Percentiles rank a stretch among this genome's conserved stretches.
These are phyloP conservation scores for Istiophorus platypterus DNA, from an alignment of 2,113 vertebrate genomes.

Conservation along the genomic window DNA sequence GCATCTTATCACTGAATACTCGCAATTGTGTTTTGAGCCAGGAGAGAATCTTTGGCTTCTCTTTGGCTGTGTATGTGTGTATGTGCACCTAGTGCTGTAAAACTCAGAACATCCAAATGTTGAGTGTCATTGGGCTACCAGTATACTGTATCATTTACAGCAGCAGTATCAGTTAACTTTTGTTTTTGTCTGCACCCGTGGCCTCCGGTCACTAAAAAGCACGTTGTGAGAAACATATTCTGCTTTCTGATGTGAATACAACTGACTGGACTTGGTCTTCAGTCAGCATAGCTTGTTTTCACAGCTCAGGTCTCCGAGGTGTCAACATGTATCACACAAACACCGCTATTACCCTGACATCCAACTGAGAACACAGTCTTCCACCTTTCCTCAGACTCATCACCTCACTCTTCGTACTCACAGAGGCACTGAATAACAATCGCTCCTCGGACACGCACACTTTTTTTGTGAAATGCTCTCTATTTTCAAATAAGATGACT, in stretches of 20 bases:
- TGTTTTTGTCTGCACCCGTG: slow-evolving; percentile 13
- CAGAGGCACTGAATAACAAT: slow-evolving; percentile 32
- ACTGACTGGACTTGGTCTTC: slow-evolving; percentile 39
- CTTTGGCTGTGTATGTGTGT: background rate
- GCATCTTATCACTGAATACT: background rate
- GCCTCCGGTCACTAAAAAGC: slow-evolving; percentile 14
- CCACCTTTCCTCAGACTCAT: slow-evolving; percentile 35
- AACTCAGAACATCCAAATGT: background rate
- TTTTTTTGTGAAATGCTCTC: slow-evolving; percentile 10
- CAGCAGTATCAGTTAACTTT: slow-evolving; percentile 22
- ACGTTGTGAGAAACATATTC: slow-evolving; percentile 23
- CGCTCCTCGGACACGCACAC: background rate
- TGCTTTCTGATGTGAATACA: slow-evolving; percentile 43
- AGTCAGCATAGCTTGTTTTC: slow-evolving; percentile 50
- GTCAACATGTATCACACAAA: slow-evolving; percentile 38
- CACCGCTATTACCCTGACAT: slow-evolving; percentile 44
- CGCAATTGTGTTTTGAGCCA: background rate
- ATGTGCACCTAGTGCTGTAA: background rate
- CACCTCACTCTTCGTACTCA: slow-evolving; percentile 9
- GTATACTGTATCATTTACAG: slow-evolving; percentile 34
- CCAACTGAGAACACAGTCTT: slow-evolving; percentile 48
- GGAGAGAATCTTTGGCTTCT: background rate
- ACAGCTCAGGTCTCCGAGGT: slow-evolving; percentile 42
- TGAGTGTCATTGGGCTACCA: background rate
- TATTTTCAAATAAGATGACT: slow-evolving; percentile 24